These are phyloP conservation scores for Keiferia lycopersicella DNA, from an alignment of 2,888 invertebrate genomes.

Conservation along the genomic window DNA sequence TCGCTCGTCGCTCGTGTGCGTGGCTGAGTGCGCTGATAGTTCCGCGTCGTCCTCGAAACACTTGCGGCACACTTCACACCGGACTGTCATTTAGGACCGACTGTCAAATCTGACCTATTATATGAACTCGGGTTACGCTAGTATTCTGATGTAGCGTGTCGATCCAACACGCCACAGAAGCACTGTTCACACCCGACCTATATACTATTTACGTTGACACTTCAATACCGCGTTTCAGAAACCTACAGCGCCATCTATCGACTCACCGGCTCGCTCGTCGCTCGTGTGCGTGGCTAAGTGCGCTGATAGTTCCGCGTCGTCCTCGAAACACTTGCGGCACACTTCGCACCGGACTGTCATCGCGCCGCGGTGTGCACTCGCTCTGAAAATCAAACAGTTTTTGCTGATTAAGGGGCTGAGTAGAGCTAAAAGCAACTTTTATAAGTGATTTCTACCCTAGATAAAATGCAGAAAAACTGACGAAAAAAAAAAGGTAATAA, in stretches of 20 bases:
- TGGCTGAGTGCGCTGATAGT: conserved; percentile 57
- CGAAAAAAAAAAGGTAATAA: too few species aligned
- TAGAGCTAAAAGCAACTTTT: too few species aligned
- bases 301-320: conserved; percentile 65
- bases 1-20: conserved; percentile 68
- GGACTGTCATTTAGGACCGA: conserved; percentile 51
- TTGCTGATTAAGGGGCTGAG: too few species aligned
- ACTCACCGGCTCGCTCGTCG: conserved; percentile 67
- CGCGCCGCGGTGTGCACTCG: conserved; percentile 68
- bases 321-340: conserved; percentile 74
- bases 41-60: conserved; percentile 77
- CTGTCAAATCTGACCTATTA: too few species aligned
- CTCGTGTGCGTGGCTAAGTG: conserved; percentile 64
- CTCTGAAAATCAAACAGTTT: conserved; percentile 44
- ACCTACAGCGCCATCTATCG: too few species aligned
- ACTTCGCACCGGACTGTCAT: conserved; percentile 78
- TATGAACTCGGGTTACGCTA: too few species aligned
- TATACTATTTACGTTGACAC: background rate
- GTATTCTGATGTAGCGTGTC: too few species aligned
- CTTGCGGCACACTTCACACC: conserved; percentile 72
- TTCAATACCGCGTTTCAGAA: background rate
- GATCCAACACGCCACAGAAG: too few species aligned
- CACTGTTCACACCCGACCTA: too few species aligned
- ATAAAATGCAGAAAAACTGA: too few species aligned
- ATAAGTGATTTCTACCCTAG: too few species aligned